These are phyloP conservation scores for Metellina segmentata DNA, from an alignment of 2,888 invertebrate genomes.

Conservation along the genomic window DNA sequence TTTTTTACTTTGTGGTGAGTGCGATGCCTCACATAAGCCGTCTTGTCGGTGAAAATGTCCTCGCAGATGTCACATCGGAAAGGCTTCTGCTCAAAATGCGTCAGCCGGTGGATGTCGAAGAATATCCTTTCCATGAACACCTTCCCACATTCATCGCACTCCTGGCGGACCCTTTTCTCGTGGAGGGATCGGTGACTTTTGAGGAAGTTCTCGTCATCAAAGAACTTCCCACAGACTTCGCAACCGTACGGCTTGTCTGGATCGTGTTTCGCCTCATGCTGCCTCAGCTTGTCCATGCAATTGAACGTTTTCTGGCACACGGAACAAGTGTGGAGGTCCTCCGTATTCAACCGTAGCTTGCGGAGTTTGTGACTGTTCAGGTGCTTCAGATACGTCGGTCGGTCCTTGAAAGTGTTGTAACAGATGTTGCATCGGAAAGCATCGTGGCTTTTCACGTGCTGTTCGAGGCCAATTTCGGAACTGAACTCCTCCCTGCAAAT, in stretches of 20 bases:
- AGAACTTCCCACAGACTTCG: slow-evolving; percentile 38
- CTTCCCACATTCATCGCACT: slow-evolving; percentile 38
- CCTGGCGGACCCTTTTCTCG: not conserved
- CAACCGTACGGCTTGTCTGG: slow-evolving; percentile 7
- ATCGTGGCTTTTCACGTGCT: not conserved
- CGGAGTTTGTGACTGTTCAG: not conserved
- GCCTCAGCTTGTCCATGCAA: not conserved
- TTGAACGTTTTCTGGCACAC: slow-evolving; percentile 17
- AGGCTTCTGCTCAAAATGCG: slow-evolving; percentile 35
- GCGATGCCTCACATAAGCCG: slow-evolving; percentile 11
- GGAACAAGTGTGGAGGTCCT: not conserved
- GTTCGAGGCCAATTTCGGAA: not conserved
- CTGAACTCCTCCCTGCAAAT: not conserved
- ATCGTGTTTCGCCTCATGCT: not conserved
- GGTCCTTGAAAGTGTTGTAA: not conserved
- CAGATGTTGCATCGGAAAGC: not conserved
- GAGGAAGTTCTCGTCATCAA: slow-evolving; percentile 12
- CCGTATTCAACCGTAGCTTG: not conserved
- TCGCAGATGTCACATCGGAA: slow-evolving; percentile 37
- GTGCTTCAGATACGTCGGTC: not conserved
- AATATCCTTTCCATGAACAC: slow-evolving; percentile 27
- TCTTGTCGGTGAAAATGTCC: slow-evolving; percentile 31
- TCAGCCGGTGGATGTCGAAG: slow-evolving; percentile 29
- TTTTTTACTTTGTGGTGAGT: slow-evolving; percentile 19
- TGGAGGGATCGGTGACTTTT: slow-evolving; percentile 19